Conservation (phyloP, 2,888 invertebrate species). For the Polymixis flavicincta region DNA sequence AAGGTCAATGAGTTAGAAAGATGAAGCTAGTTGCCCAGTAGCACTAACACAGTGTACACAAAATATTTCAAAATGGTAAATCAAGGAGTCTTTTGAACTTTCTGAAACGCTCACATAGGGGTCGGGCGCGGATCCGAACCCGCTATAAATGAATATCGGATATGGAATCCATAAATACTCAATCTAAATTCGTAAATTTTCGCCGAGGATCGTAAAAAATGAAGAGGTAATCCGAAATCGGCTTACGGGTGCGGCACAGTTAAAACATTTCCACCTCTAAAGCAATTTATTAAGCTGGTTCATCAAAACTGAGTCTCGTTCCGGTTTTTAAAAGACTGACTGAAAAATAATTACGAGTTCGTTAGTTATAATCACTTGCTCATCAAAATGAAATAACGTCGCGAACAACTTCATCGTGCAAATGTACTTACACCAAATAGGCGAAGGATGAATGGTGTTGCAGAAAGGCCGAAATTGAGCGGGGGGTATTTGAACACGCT, state of each 20-base stretch:
- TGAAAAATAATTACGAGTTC: constrained; percentile 42
- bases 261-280: constrained; percentile 77
- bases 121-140: constrained; percentile 76
- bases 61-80: constrained; percentile 59
- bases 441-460: constrained; percentile 79
- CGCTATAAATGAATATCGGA: constrained; percentile 84
- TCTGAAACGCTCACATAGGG: constrained; percentile 71
- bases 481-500: constrained; percentile 85
- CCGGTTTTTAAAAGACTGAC: constrained; percentile 24
- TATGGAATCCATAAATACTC: constrained; percentile 86
- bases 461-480: constrained; percentile 88
- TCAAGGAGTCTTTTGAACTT: constrained; percentile 76
- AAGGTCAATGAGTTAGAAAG: too few species aligned
- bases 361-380: constrained; percentile 24
- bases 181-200: constrained; percentile 87
- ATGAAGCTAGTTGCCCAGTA: too few species aligned
- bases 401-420: constrained; percentile 65
- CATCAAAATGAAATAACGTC: constrained; percentile 17
- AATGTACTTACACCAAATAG: constrained; percentile 75
- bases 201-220: constrained; percentile 81
- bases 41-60: neutral
- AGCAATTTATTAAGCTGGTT: constrained; percentile 70
- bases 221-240: constrained; percentile 82
- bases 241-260: constrained; percentile 78
- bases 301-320: constrained; percentile 50